Percentiles rank a stretch among this genome's conserved stretches.
Evolutionary conservation across 2,888 invertebrate genomes (phyloP).

Genomic region (Blomia tropicalis): DNA sequence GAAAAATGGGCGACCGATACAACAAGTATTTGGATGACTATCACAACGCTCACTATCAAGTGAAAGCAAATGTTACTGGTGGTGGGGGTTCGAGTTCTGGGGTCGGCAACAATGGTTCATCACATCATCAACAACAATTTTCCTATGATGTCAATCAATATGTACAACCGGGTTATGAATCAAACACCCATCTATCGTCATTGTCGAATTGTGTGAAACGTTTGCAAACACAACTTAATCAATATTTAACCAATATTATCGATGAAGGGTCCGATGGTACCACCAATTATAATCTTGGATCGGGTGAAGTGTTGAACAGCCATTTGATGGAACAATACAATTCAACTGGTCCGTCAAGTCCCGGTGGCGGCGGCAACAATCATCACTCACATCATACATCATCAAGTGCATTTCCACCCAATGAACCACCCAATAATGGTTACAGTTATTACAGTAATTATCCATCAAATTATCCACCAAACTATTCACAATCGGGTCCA

Average conservation of each 20-base stretch:
- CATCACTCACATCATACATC: background rate
- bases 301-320: constrained; percentile 13
- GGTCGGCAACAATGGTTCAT: background rate
- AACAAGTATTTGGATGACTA: constrained; percentile 5
- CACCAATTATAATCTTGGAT: constrained; percentile 12
- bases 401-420: background rate
- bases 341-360: background rate
- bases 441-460: constrained; percentile 16
- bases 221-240: constrained; percentile 20
- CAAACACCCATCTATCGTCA: constrained; percentile 17
- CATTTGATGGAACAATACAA: constrained; percentile 12
- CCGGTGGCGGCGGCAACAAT: background rate
- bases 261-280: constrained; percentile 15
- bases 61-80: constrained; percentile 5
- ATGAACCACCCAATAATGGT: background rate
- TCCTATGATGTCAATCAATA: constrained; percentile 1
- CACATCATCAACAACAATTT: constrained; percentile 8
- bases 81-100: no score
- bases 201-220: constrained; percentile 21
- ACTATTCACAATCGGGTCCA: background rate
- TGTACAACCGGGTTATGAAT: background rate
- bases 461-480: constrained; percentile 1
- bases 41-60: background rate
- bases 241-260: constrained; percentile 21
- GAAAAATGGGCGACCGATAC: constrained; percentile 14